A percentile compares a stretch with the other conserved stretches of the same genome.
These are phyloP conservation scores for Erethizon dorsatum DNA, from an alignment of 2,797 vertebrate species.

Conservation along the genomic window DNA sequence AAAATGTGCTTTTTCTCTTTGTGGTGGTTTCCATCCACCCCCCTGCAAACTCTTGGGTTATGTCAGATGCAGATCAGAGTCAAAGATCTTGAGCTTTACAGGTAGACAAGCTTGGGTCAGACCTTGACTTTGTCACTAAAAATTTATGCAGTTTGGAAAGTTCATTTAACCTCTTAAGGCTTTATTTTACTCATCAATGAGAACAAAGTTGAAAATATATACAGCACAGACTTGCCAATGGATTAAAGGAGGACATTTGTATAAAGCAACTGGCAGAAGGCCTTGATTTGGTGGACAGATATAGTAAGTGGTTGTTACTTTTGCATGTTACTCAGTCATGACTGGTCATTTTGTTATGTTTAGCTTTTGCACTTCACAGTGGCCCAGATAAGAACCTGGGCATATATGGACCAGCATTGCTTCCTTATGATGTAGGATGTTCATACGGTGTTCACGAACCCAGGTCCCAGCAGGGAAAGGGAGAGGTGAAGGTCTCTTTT, in stretches of 20 bases:
- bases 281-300: not conserved
- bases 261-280: not conserved
- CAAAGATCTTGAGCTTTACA: not conserved
- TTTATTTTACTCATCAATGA: constrained; percentile 33
- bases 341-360: not conserved
- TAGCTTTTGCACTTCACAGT: not conserved
- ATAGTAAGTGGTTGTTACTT: not conserved
- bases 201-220: not conserved
- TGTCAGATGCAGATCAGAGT: not conserved
- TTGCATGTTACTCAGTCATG: not conserved
- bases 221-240: not conserved
- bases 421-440: not conserved
- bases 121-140: not conserved
- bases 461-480: not conserved
- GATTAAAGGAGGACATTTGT: not conserved
- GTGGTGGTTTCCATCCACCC: not conserved
- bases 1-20: not conserved
- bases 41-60: no score
- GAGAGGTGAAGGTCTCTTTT: not conserved
- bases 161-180: not conserved
- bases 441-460: not conserved
- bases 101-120: not conserved
- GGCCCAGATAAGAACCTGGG: not conserved
- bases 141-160: not conserved
- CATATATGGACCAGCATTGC: not conserved